Evolutionary conservation across 92 coral and sea anemone species (phyloP).

Genomic region (Meandrina meandrites): DNA sequence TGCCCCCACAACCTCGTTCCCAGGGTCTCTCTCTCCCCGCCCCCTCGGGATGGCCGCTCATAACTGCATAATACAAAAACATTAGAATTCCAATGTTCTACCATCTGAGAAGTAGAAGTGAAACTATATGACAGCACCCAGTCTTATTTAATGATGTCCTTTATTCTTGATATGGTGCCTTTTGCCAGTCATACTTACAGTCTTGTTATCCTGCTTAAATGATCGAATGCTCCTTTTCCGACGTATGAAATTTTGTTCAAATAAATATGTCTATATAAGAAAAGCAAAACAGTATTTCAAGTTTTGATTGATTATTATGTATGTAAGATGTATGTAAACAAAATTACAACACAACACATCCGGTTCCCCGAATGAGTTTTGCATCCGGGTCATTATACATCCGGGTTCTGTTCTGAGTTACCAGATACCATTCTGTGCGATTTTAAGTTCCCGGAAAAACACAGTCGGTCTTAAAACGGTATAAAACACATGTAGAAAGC

Average conservation of each 20-base stretch:
- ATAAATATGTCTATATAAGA: slow-evolving; percentile 56
- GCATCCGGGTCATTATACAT: not conserved
- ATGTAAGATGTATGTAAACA: not conserved
- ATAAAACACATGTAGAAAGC: not conserved
- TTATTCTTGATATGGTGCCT: too few species aligned
- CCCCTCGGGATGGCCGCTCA: too few species aligned
- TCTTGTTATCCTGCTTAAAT: slow-evolving; percentile 45
- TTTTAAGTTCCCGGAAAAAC: not conserved
- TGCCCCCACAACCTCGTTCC: too few species aligned
- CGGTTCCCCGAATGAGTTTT: not conserved
- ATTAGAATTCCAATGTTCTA: too few species aligned
- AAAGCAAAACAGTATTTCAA: not conserved
- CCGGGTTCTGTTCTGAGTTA: too few species aligned
- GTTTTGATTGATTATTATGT: not conserved
- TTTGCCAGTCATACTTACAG: slow-evolving; percentile 48
- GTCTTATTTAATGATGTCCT: too few species aligned
- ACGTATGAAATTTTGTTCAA: slow-evolving; percentile 62
- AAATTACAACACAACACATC: not conserved
- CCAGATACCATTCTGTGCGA: too few species aligned
- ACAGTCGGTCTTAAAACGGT: not conserved
- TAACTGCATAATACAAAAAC: too few species aligned
- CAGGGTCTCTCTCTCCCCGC: too few species aligned
- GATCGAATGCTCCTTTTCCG: slow-evolving; percentile 58
- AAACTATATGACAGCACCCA: too few species aligned
- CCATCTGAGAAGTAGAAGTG: too few species aligned